phyloP scores from a whole-genome alignment of 2,797 vertebrate species.

The Emydoidea blandingii region DNA sequence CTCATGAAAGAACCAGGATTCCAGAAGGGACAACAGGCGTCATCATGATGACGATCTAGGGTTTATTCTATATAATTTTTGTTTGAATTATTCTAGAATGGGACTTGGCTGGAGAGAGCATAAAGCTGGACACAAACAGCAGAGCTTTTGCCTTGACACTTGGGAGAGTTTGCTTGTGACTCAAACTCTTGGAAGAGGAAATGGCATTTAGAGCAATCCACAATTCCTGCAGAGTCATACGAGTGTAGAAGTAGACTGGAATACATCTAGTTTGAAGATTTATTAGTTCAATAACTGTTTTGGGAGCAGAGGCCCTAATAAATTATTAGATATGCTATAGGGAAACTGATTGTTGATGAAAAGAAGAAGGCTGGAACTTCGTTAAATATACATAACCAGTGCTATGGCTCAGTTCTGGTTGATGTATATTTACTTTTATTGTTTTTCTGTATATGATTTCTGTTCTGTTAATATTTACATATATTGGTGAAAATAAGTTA shows the following conservation, averaged over 20 bases:
- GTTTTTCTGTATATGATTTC: not conserved
- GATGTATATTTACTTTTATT: not conserved
- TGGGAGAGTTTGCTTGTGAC: conserved; percentile 54
- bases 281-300: conserved; percentile 73
- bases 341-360: conserved; percentile 61
- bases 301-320: conserved; percentile 65
- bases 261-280: conserved; percentile 67
- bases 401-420: not conserved
- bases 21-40: fast-evolving
- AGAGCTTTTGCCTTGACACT: conserved; percentile 55
- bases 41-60: not conserved
- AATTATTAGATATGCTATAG: conserved; percentile 76
- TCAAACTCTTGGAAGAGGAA: conserved; percentile 48
- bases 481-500: not conserved
- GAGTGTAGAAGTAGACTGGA: conserved; percentile 60
- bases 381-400: conserved; percentile 63
- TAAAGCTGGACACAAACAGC: conserved; percentile 34
- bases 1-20: not conserved
- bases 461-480: not conserved
- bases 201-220: conserved; percentile 72
- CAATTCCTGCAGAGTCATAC: conserved; percentile 71
- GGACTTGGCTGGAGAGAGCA: not conserved
- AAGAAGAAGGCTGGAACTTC: conserved; percentile 65
- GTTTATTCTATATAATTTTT: not conserved
- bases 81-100: not conserved